Evolutionary conservation across 2,797 vertebrate genomes (phyloP).

Genomic region (Hypotaenidia okinawae): DNA sequence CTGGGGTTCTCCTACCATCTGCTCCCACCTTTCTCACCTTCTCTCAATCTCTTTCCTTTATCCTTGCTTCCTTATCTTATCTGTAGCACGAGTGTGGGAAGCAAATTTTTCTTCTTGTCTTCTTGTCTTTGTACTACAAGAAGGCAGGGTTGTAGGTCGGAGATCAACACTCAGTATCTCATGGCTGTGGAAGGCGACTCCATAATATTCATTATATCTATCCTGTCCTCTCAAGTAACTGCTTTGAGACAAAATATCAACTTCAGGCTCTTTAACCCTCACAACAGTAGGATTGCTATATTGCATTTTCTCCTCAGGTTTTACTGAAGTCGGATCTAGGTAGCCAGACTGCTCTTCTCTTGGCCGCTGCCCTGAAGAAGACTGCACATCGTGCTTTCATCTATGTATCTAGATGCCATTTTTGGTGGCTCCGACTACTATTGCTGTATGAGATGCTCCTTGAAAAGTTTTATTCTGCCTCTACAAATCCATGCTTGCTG

Average conservation of each 20-base stretch:
- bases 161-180: background rate
- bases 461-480: background rate
- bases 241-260: background rate
- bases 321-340: background rate
- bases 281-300: background rate
- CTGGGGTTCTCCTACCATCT: background rate
- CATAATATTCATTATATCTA: fast-evolving
- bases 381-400: background rate
- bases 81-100: fast-evolving
- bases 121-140: background rate
- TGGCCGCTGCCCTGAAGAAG: background rate
- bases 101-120: background rate
- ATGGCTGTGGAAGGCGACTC: background rate
- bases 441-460: background rate
- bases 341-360: background rate
- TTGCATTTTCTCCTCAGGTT: background rate
- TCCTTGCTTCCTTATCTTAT: background rate
- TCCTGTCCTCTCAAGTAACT: background rate
- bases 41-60: background rate
- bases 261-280: background rate
- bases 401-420: background rate
- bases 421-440: background rate
- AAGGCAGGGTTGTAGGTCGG: background rate
- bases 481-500: background rate
- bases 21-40: background rate